Evolutionary conservation across 2,113 vertebrate species (phyloP), one percentile per base, ranked within the genome.

Genomic region (Nibea coibor): DNA sequence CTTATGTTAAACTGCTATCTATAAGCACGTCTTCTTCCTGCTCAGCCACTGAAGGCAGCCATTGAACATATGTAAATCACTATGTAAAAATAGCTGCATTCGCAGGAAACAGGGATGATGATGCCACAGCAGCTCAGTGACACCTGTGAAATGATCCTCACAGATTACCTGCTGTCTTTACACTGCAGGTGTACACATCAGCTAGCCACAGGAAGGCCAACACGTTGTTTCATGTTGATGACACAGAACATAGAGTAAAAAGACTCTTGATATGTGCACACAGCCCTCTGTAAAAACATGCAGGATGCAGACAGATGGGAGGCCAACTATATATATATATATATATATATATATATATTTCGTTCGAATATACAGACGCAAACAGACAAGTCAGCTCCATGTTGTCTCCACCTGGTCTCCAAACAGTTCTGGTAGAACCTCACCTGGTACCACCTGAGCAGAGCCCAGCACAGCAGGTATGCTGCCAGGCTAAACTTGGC

Each of bases 361-460:
- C 8, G 35, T 7, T 9, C 35, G 0, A 39, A 39, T 39, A 7
- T 8, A 39, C 35, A 39, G 1, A 39, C 35, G 35, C 35, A 35
- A 35, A 35, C 35, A 5, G 31, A 31, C 31, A 31, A 6, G 35
- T 39, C 8, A 39, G 35, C 35, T 39, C 35, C 8, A 39, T 39
- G 35, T 39, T 31, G 22, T 59, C 57, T 28, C 9, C 26, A 59
- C 26, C 26, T 59, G 7, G 26, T 31, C 16, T 8, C 4, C 0
- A 42, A 2, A 42, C 39, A 4, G 5, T 16, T 39, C 17, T 51
- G 3, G 43, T 3, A 53, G 47, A 4, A 2, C 4, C 93, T 93
- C 92, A 96, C 95, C 95, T 96, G 93, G 89, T 91, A 94, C 77
- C 96, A 92, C 8, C 93, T 87, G 81, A 95, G 74, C 75, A 96